These are phyloP conservation scores for Reinhardtius hippoglossoides DNA, from an alignment of 2,113 vertebrate genomes.

Conservation along the genomic window DNA sequence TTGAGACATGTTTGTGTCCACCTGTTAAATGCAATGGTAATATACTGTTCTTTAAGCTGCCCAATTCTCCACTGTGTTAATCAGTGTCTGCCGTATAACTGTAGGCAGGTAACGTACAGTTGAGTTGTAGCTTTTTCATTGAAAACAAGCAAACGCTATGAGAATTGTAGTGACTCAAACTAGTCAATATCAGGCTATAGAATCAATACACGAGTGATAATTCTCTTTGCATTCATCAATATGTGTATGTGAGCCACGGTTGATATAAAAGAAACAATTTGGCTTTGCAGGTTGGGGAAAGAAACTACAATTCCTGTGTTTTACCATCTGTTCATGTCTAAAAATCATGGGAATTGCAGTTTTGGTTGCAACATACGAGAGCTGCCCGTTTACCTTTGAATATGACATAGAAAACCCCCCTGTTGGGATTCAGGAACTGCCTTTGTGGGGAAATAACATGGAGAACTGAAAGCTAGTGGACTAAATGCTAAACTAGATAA, in stretches of 20 bases:
- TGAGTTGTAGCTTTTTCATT: no score
- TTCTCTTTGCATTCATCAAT: no score
- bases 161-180: no score
- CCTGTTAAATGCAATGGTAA: not conserved
- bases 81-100: no score
- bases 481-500: slow-evolving; percentile 1
- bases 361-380: no score
- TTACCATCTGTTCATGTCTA: not conserved
- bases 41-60: not conserved
- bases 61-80: not conserved
- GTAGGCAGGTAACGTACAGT: no score
- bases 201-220: no score
- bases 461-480: not conserved
- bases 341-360: not conserved
- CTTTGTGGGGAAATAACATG: slow-evolving; percentile 9
- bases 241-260: no score
- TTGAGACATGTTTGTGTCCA: not conserved
- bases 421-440: not conserved
- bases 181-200: no score
- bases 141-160: no score
- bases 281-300: no score
- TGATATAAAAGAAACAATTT: no score
- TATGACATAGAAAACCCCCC: slow-evolving; percentile 8
- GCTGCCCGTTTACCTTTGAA: not conserved
- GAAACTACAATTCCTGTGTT: not conserved